Evolutionary conservation across 2,888 invertebrate genomes (phyloP).

Genomic region (Abrostola triplasia): DNA sequence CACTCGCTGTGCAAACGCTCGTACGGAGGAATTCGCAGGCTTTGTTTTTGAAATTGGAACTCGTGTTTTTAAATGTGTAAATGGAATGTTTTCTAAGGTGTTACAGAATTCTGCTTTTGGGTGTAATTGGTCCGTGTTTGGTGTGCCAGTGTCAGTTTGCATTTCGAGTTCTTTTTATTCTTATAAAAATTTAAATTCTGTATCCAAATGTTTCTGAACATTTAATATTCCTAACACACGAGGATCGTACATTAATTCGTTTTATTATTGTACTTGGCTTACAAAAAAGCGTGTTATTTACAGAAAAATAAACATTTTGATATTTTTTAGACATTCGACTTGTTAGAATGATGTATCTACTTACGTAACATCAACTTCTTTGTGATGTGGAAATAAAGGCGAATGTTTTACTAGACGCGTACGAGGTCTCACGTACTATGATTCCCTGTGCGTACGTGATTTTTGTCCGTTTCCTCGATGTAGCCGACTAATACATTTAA

Average conservation of each 20-base stretch:
- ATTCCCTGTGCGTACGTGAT: slow-evolving; percentile 52
- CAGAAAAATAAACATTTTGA: not conserved
- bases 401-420: slow-evolving; percentile 22
- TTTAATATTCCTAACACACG: too few relatives aligned
- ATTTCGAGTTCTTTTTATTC: not conserved
- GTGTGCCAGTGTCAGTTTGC: not conserved
- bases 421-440: slow-evolving; percentile 48
- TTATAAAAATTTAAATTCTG: not conserved
- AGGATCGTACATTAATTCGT: too few relatives aligned
- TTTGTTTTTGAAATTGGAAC: slow-evolving; percentile 73
- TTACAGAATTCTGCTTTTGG: slow-evolving; percentile 28
- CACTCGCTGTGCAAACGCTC: slow-evolving; percentile 64
- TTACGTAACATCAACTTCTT: slow-evolving; percentile 20
- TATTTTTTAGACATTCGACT: not conserved
- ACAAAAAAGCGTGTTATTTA: not conserved
- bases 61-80: slow-evolving; percentile 57
- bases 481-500: slow-evolving; percentile 39
- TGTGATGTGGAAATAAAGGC: slow-evolving; percentile 31
- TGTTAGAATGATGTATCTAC: not conserved
- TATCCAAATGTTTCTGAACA: not conserved
- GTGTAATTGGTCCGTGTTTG: slow-evolving; percentile 41
- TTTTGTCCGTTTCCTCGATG: slow-evolving; percentile 45
- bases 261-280: not conserved
- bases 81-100: slow-evolving; percentile 40
- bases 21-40: slow-evolving; percentile 61